Conservation (phyloP, 2,797 vertebrate species). For the Pangasius mekongensis region DNA sequence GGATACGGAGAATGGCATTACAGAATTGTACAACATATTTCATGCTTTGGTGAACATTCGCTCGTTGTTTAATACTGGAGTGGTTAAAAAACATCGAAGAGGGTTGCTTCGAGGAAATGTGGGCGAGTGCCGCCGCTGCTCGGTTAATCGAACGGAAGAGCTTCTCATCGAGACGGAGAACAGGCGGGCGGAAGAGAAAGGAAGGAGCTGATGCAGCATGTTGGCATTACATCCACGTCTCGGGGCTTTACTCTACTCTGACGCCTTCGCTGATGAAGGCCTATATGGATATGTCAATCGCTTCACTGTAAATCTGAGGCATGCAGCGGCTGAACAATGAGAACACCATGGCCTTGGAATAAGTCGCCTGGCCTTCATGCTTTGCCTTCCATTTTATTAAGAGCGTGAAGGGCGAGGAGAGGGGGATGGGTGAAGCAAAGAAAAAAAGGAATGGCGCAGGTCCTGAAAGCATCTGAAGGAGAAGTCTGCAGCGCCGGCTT, state of each 20-base stretch:
- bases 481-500: constrained; percentile 18
- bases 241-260: not conserved
- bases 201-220: not conserved
- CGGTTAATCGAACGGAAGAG: constrained; percentile 24
- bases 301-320: not conserved
- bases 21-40: not conserved
- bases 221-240: constrained; percentile 34
- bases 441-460: not conserved
- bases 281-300: constrained; percentile 19
- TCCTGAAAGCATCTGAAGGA: constrained; percentile 14
- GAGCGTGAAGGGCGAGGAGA: constrained; percentile 4
- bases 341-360: constrained; percentile 21
- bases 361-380: constrained; percentile 3
- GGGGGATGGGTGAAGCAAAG: constrained; percentile 3
- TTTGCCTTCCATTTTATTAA: constrained; percentile 29
- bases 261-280: not conserved
- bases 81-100: not conserved
- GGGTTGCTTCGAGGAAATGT: not conserved
- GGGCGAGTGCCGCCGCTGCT: not conserved
- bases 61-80: not conserved
- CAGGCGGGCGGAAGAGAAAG: constrained; percentile 2
- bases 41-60: constrained; percentile 13
- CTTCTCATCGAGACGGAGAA: not conserved
- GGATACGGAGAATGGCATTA: not conserved
- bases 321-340: not conserved